Conservation (phyloP, 2,797 vertebrate species). For the Squalus acanthias region DNA sequence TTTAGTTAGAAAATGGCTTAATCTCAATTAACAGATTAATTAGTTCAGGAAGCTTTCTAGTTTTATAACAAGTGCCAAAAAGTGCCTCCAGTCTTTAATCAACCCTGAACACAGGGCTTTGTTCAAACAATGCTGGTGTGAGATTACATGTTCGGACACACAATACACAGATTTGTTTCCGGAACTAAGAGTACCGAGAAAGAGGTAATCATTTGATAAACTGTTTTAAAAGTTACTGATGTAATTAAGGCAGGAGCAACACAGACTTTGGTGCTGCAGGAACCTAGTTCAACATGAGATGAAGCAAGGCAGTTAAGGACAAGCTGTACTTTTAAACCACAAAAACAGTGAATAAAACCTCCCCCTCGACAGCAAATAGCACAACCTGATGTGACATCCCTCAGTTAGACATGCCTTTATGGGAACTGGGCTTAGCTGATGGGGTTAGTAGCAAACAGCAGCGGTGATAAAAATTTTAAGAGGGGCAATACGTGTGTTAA, state of each 20-base stretch:
- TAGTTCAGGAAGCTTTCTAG: not conserved
- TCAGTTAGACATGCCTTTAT: not conserved
- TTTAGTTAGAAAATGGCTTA: not conserved
- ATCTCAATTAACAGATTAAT: not conserved
- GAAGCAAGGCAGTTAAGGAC: not conserved
- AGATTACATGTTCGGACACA: not conserved
- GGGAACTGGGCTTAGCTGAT: not conserved
- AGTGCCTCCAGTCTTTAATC: not conserved
- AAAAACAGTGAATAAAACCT: not conserved
- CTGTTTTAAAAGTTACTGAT: not conserved
- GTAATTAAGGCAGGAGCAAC: not conserved
- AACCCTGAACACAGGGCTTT: not conserved
- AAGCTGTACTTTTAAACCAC: not conserved
- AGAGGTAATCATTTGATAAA: not conserved
- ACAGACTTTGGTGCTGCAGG: not conserved
- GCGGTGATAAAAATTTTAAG: not conserved
- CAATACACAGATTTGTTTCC: not conserved
- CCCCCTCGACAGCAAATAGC: not conserved
- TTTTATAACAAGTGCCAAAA: not conserved
- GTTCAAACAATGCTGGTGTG: not conserved
- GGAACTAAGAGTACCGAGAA: not conserved
- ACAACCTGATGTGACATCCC: not conserved
- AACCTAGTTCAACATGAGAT: not conserved
- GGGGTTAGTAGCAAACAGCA: not conserved
- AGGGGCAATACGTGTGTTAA: not conserved